A percentile compares a stretch with the other conserved stretches of the same genome.
These are phyloP conservation scores for Brachylomia viminalis DNA, from an alignment of 2,888 invertebrate genomes.

Conservation along the genomic window DNA sequence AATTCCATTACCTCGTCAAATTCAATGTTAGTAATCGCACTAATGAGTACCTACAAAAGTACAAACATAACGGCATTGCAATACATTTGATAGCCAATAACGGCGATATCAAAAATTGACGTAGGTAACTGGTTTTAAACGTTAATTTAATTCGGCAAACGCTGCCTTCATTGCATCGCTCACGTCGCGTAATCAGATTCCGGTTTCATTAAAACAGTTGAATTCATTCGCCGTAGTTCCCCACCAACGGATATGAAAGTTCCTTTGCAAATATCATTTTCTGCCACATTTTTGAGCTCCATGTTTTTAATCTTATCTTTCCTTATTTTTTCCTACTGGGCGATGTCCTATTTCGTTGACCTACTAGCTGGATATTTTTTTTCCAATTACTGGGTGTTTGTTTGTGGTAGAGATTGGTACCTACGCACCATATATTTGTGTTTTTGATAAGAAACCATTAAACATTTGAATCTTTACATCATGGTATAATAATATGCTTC, in stretches of 20 bases:
- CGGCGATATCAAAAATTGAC: slow-evolving; percentile 15
- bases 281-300: slow-evolving; percentile 36
- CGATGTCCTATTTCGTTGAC: slow-evolving; percentile 53
- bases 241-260: slow-evolving; percentile 70
- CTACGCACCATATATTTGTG: neutral
- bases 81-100: slow-evolving; percentile 1
- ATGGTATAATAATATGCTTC: too few relatives aligned
- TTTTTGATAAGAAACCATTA: slow-evolving; percentile 2
- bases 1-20: slow-evolving; percentile 1
- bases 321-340: slow-evolving; percentile 49
- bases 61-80: slow-evolving; percentile 6
- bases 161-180: slow-evolving; percentile 39
- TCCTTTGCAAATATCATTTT: slow-evolving; percentile 63
- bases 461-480: neutral
- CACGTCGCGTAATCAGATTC: slow-evolving; percentile 71
- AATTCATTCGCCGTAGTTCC: slow-evolving; percentile 65
- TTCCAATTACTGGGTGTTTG: slow-evolving; percentile 45
- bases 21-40: neutral
- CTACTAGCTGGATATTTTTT: slow-evolving; percentile 30
- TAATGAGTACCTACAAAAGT: slow-evolving; percentile 10
- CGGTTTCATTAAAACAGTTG: slow-evolving; percentile 77
- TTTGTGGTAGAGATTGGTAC: slow-evolving; percentile 12
- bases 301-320: slow-evolving; percentile 56
- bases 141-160: slow-evolving; percentile 47
- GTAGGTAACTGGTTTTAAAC: slow-evolving; percentile 35